Evolutionary conservation across 2,113 vertebrate genomes (phyloP), one percentile per base, ranked within the genome.

Genomic region (Rhagologus leucostigma): DNA sequence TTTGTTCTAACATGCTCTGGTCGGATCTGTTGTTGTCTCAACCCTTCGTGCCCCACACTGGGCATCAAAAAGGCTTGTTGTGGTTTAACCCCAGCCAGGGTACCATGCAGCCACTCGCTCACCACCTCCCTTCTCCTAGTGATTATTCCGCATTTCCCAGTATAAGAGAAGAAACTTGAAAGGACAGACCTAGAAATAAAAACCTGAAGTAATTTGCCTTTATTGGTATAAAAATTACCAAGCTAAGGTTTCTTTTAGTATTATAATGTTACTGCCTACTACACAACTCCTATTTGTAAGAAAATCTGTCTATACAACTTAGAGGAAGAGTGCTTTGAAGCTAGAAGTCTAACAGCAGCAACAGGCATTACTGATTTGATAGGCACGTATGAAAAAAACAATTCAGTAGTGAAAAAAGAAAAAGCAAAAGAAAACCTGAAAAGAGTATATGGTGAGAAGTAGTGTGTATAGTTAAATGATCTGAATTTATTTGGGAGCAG

Each of bases 21-120:
- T 41, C 30, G 42, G 13, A 35, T 56, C 65, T 63, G n/a, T 59
- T 50, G 35, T 63, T 70, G 26, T 56, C 30, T 41, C 24, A 63
- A n/a, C 20, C 65, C 30, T 47, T 63, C 1, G 6, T 55, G 49
- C 24, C 24, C n/a, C 56, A 14, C 41, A 16, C 0, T 41, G 9
- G 11, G 21, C 26, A 35, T 55, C 20, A n/a, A 11, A 78, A 79
- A 55, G 49, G n/a, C 24, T 10, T 63, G 5, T 24, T 30, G 9
- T 55, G n/a, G 13, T 79, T 79, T 56, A 56, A 35, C 24, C n/a
- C 49, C 20, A 63, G 20, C 16, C 14, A 17, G 30, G 15, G 16
- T 47, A 30, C 65, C 7, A 4, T 20, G 56, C 29, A 63, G 47
- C 19, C 39, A 30, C 39, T 60, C 0, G 0, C 14, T 62, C 64